Base-by-base conservation (phyloP, 2,797 vertebrate species). In the Antennarius maculatus region DNA sequence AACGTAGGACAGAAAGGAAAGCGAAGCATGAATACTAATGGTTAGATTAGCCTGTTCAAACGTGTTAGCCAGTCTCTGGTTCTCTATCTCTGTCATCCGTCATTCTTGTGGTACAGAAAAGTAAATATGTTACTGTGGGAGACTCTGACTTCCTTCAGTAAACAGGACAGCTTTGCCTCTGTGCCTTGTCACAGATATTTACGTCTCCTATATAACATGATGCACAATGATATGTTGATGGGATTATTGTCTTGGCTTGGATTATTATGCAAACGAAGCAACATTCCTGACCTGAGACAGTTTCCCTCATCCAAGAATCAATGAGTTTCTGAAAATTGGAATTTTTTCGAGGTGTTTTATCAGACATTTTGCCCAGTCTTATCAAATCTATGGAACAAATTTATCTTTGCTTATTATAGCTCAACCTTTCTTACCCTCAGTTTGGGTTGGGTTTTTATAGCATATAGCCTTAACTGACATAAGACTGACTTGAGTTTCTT, bases 11-110 rank as follows among this genome's bases (percentile, higher is more conserved):
- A 47, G 52, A 48, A 57, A 23, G 55, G 49, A 48, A 27, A 28
- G 78, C 76, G 50, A 64, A 17, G 53, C 60, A 59, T 73, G 84
- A 86, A 88, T 84, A 67, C 67, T 81, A 82, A 88, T 78, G 43
- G 49, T 71, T 37, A 71, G 78, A 82, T 81, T 69, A 77, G 76
- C 63, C 16, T 4, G 10, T 66, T 73, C 18, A 11, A 6, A 53
- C 65, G 29, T 77, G 69, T 60, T 69, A 1, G 63, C 57, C 27
- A 41, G 41, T 23, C 9, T 10, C 37, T 43, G 34, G 29, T 45
- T 47, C 48, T 13, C 3, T 49, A 49, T 69, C 59, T 54, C 62
- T 8, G 8, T 6, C 7, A 7, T 71, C 71, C 69, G 23, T 75
- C 64, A 27, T 37, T 64, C 69, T 71, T 47, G 52, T 4, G 60